Percentiles rank a stretch among this genome's conserved stretches.
Evolutionary conservation across 92 coral and sea anemone species (phyloP).

Genomic region (Bergia puertoricense): DNA sequence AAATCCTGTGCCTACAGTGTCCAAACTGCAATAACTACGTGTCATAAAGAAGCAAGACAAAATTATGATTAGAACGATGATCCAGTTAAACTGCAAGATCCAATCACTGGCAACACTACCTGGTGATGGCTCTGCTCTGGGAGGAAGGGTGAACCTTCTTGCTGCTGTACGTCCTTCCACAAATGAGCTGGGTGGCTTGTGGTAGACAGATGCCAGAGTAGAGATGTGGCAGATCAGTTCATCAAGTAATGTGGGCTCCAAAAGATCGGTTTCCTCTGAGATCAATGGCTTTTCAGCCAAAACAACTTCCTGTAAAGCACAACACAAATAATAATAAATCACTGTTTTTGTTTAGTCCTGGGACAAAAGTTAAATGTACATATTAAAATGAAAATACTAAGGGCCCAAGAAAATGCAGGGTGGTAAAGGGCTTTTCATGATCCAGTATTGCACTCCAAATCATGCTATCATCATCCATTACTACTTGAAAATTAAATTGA

Average conservation of each 20-base stretch:
- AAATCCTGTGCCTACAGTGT: too few species aligned
- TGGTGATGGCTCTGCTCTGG: conserved; percentile 98
- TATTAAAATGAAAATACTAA: not conserved
- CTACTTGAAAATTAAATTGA: too few species aligned
- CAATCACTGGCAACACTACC: conserved; percentile 38
- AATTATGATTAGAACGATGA: too few species aligned
- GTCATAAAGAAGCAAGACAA: too few species aligned
- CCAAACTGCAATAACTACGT: too few species aligned
- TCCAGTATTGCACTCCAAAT: too few species aligned
- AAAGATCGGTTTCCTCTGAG: conserved; percentile 96
- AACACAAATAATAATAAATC: not conserved
- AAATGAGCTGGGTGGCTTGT: conserved; percentile 99
- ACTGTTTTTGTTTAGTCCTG: too few species aligned
- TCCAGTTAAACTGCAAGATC: not conserved
- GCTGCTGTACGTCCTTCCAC: conserved; percentile 99
- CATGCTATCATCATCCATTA: too few species aligned
- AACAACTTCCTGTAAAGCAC: conserved; percentile 89
- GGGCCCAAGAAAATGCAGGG: not conserved
- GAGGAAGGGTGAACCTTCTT: conserved; percentile 94
- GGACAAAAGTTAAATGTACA: too few species aligned
- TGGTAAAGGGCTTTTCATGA: too few species aligned
- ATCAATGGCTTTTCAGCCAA: conserved; percentile 97
- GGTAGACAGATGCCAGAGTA: conserved; percentile 97
- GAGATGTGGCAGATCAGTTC: conserved; percentile 98
- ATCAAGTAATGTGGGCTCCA: conserved; percentile 96